Evolutionary conservation across 2,888 invertebrate genomes (phyloP), one percentile per base, ranked within the genome.

Genomic region (Troides helena): DNA sequence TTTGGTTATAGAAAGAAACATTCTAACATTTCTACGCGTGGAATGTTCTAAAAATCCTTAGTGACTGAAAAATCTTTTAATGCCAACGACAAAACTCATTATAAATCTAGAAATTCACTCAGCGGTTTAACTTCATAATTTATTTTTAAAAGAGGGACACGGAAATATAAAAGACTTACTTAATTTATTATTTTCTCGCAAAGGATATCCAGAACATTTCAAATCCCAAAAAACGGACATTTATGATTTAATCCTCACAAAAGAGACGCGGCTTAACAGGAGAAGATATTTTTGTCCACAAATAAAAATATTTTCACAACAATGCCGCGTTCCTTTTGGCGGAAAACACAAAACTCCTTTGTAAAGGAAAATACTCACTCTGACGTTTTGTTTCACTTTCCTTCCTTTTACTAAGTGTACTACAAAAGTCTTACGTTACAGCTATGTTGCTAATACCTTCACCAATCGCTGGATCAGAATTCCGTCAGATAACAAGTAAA

Each of bases 301-400:
- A 65, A 59, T 59, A 65, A 65, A 65, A 58, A 58, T 58, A 58
- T 46, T 59, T 58, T 30, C n/a, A 46, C 46, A 65, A 65, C 65
- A 65, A 65, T 59, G 65, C 43, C 46, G 65, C 25, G 46, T 65
- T 25, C 65, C 65, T 65, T 59, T 65, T 65, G 59, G 43, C 58
- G 5, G 30, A 25, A 59, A 65, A 60, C 18, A 65, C 65, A 59
- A 65, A 65, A 65, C 59, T 65, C 50, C 36, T 59, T 59, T 58
- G 57, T 65, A 58, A 65, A 58, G 65, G 65, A 65, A 65, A 65
- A 65, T 57, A 65, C 65, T 65, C 65, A 30, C 65, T 36, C 56
- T 58, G 43, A 65, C 58, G 65, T 65, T 43, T 58, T 36, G 65
- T 57, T 10, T 65, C 43, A 65, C 43, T 65, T 56, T 65, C 57